Conservation (phyloP, 2,113 vertebrate species). For the Microcebus lehilahytsara region DNA sequence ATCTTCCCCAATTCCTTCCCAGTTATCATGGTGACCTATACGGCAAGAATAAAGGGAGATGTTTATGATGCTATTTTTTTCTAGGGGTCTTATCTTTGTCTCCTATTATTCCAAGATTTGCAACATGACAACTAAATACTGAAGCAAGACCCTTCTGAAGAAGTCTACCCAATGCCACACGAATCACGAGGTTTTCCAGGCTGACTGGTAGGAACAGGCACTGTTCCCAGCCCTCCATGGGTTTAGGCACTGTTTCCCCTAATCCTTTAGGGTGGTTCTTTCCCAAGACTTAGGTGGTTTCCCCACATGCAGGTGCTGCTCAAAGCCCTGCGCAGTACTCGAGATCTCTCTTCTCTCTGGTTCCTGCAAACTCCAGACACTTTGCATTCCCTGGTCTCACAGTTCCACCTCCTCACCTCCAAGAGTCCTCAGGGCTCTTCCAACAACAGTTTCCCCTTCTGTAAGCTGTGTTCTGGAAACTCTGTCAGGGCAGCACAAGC, state of each 20-base stretch:
- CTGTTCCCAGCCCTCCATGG: neutral
- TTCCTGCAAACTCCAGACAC: neutral
- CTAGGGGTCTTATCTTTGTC: neutral
- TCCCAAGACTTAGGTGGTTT: neutral
- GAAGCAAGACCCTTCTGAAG: neutral
- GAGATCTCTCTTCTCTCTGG: neutral
- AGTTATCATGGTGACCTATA: neutral
- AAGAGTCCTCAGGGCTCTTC: neutral
- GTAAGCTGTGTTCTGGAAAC: neutral
- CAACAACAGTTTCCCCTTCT: rapidly evolving
- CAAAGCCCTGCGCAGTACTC: neutral
- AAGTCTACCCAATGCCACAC: rapidly evolving
- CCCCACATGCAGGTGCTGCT: neutral
- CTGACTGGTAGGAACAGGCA: neutral
- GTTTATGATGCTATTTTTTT: neutral
- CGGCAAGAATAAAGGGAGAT: neutral
- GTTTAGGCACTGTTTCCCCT: neutral
- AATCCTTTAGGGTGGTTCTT: neutral
- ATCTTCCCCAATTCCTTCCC: neutral
- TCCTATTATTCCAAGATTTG: neutral
- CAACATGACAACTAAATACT: neutral
- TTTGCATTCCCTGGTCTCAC: neutral
- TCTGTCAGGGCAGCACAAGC: neutral
- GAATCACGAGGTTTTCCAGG: neutral
- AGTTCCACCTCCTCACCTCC: neutral